Percentiles rank a stretch among this genome's conserved stretches.
These are phyloP conservation scores for Hapalemur alaotrensis DNA, from an alignment of 2,797 vertebrate genomes.

Conservation along the genomic window DNA sequence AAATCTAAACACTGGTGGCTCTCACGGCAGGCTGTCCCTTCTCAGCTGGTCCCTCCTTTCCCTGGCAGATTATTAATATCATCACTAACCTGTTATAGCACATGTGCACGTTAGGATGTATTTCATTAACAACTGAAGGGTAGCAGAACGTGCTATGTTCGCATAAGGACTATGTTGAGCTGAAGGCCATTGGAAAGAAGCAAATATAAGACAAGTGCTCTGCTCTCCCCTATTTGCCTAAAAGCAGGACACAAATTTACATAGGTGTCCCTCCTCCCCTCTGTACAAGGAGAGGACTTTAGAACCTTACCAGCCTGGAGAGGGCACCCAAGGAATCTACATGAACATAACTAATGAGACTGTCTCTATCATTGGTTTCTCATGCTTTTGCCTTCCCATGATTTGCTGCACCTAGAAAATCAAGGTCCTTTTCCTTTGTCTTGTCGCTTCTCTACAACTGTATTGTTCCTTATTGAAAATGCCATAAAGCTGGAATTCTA, in stretches of 20 bases:
- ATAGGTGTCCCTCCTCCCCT: no score
- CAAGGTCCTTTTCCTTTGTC: not conserved
- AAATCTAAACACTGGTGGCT: not conserved
- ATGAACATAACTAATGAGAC: not conserved
- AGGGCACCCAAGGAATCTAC: not conserved
- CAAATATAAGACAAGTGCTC: not conserved
- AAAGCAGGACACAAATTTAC: not conserved
- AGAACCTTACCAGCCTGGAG: not conserved
- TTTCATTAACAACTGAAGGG: not conserved
- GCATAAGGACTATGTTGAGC: not conserved
- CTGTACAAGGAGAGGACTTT: not conserved
- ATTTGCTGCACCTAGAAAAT: not conserved
- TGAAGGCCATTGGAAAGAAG: not conserved
- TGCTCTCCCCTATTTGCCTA: not conserved
- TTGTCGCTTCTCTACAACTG: not conserved
- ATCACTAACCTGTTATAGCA: not conserved
- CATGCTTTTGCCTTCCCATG: not conserved
- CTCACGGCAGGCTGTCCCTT: not conserved
- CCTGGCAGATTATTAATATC: not conserved
- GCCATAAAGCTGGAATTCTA: no score
- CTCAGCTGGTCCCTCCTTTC: not conserved
- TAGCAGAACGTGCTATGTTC: not conserved
- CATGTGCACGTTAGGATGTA: not conserved
- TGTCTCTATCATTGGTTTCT: not conserved
- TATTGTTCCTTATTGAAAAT: not conserved